Evolutionary conservation across 1,140 invertebrate species (phyloP).

Genomic region (Drosophila nannoptera): DNA sequence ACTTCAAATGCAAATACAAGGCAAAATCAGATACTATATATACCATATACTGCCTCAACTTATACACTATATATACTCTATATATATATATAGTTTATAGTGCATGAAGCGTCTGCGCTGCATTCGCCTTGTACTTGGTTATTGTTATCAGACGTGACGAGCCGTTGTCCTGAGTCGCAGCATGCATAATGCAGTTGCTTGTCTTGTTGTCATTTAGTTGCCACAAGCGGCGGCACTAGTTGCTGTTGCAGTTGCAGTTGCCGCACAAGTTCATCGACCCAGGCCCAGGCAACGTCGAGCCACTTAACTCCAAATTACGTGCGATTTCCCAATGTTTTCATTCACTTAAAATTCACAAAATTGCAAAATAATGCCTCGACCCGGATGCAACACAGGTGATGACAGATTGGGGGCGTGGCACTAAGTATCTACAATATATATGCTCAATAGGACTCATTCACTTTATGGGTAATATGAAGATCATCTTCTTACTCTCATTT

Average conservation of each 20-base stretch:
- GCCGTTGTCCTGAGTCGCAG: constrained; percentile 31
- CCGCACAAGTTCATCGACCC: constrained; percentile 43
- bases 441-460: too few species aligned
- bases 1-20: constrained; percentile 16
- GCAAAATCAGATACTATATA: constrained; percentile 38
- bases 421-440: too few species aligned
- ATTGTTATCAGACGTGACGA: constrained; percentile 50
- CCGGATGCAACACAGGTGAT: too few species aligned
- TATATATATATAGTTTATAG: too few species aligned
- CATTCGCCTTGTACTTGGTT: constrained; percentile 17
- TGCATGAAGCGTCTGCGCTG: constrained; percentile 8
- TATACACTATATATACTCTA: constrained; percentile 1
- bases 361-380: too few species aligned
- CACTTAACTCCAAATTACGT: constrained; percentile 32
- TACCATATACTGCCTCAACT: constrained; percentile 6
- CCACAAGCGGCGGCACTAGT: constrained; percentile 2
- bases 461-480: too few species aligned
- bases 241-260: constrained; percentile 8
- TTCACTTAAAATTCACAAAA: too few species aligned
- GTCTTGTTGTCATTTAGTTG: constrained; percentile 46
- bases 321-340: background rate
- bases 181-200: constrained; percentile 47
- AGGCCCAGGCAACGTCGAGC: constrained; percentile 31
- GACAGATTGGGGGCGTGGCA: too few species aligned
- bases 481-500: too few species aligned